Evolutionary conservation across 2,888 invertebrate species (phyloP), one percentile per base, ranked within the genome.

Genomic region (Dicranocentrus wangi): DNA sequence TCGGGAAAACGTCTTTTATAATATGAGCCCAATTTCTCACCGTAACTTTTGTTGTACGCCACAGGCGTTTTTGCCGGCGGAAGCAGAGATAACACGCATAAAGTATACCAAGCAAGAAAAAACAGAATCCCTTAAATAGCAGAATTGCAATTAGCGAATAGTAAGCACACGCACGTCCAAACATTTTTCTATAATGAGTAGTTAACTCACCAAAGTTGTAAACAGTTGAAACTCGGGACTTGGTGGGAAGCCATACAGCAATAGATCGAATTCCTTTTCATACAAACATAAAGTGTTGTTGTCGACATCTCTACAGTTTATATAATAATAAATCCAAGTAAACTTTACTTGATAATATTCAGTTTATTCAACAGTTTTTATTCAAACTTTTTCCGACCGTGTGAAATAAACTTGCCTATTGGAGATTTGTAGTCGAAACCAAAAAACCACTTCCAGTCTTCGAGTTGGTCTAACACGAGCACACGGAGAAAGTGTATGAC

Each of bases 161-260:
- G 15, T 47, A 42, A 27, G 42, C 8, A 47, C n/a, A 70, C 28
- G 21, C n/a, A 8, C 5, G 39, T 13, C 5, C 39, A 5, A 5
- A 8, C 7, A 39, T 39, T 39, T 39, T 39, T 39, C 5, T 39
- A 5, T 39, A 25, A 27, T 3, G n/a, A 19, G 42, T 58, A 17
- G 15, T 68, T 17, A 25, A 32, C 39, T 51, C 66, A 80, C 77
- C 17, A 83, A 10, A 2, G 86, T 84, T 1, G 81, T 69, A 1
- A 83, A 1, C 1, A 86, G 71, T 42, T 82, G 83, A 8, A 82
- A 69, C 68, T 86, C 86, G 0, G 85, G 83, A 21, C 82, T 69
- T 0, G 86, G 86, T 13, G 69, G 69, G 25, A 85, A 82, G 25
- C 86, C 86, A 70, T 86, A 86, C 1, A 86, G 21, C 65, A 85